Percentiles rank a stretch among this genome's conserved stretches.
These are phyloP conservation scores for Heliconius hermathena DNA, from an alignment of 1,140 invertebrate species.

Conservation along the genomic window DNA sequence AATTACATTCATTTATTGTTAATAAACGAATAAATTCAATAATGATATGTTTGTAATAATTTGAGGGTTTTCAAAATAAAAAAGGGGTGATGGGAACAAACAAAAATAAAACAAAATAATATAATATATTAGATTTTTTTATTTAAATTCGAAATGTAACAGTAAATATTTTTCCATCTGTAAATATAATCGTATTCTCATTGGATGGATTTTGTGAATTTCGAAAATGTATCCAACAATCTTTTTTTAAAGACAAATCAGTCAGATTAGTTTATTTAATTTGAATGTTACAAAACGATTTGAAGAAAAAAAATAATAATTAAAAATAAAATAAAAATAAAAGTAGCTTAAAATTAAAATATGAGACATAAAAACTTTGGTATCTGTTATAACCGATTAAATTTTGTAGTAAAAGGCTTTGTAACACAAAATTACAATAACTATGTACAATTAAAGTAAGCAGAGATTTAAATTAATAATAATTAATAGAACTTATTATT, in stretches of 20 bases:
- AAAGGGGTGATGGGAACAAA: conserved; percentile 46
- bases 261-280: conserved; percentile 23
- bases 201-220: conserved; percentile 73
- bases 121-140: conserved; percentile 68
- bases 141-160: conserved; percentile 79
- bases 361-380: conserved; percentile 78
- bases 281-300: conserved; percentile 39
- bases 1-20: conserved; percentile 36
- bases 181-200: conserved; percentile 74
- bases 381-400: conserved; percentile 78
- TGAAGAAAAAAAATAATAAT: conserved; percentile 23
- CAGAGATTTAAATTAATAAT: conserved; percentile 65
- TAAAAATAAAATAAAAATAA: conserved; percentile 46
- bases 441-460: conserved; percentile 74
- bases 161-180: conserved; percentile 67
- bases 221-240: conserved; percentile 47
- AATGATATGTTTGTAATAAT: conserved; percentile 72
- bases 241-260: conserved; percentile 30
- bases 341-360: conserved; percentile 75
- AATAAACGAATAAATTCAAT: conserved; percentile 44
- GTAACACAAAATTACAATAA: conserved; percentile 63
- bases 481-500: conserved; percentile 70
- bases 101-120: conserved; percentile 72
- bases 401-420: conserved; percentile 76
- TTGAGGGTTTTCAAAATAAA: conserved; percentile 44